Evolutionary conservation across 2,797 vertebrate genomes (phyloP), one percentile per base, ranked within the genome.

Genomic region (Amphiprion clarkii): DNA sequence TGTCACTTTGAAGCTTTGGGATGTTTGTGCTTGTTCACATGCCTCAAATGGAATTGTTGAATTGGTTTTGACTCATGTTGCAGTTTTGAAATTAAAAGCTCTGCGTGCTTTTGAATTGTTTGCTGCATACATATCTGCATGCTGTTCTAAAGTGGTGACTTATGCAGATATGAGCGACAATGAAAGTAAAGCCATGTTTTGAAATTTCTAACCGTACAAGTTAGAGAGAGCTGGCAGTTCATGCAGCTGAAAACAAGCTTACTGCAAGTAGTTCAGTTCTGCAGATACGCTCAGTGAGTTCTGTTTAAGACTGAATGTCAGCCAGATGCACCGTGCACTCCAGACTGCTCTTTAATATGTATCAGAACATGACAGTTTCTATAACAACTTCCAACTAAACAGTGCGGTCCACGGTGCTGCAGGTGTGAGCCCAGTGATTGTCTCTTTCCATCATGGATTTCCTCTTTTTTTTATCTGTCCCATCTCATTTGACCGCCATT

Each of bases 341-440:
- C 33, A 63, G 31, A 67, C 57, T 58, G 14, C 55, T 55, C 31
- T 60, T 74, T 59, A 79, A 66, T 64, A 69, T 58, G 65, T 61
- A 60, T 81, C 36, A 59, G 44, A 82, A 48, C 21, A 59, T 79
- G 71, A 39, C 59, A 79, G 69, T 71, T 76, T 79, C 67, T 71
- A 71, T 61, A 66, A 68, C 44, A 85, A 70, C n/a, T 40, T 14
- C 42, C 9, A 42, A 51, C 29, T 55, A 69, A 79, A 83, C 62
- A 82, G 60, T 69, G 40, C 4, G 53, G 6, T 46, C 42, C n/a
- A 51, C 21, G 67, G 31, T 27, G 29, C 68, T 62, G 52, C 71
- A 77, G 52, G 76, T 85, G 62, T 72, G 23, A 74, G 54, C 49
- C 16, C 17, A 39, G 13, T 13, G 49, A 59, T 76, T 71, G 66